Evolutionary conservation across 2,888 invertebrate species (phyloP), one percentile per base, ranked within the genome.

Genomic region (Parthenolecanium corni): DNA sequence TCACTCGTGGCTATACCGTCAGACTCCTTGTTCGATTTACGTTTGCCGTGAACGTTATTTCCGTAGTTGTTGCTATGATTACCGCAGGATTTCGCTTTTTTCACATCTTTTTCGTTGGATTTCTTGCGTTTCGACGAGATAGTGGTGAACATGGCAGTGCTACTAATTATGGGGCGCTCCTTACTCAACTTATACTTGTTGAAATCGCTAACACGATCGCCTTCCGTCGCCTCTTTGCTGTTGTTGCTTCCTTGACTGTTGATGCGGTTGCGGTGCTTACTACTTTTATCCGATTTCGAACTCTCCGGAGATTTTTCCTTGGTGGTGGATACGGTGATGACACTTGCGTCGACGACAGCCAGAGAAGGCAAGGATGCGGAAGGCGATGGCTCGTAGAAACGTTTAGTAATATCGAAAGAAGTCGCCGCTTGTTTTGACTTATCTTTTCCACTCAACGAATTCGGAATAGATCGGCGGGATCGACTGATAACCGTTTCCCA

Each of bases 401-500:
- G 79, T 66, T 84, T 85, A 0, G 83, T 77, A 6, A 68, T 62
- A 46, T 67, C 65, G 57, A 54, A 65, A n/a, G n/a, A n/a, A 9
- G 31, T 9, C 5, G 31, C 31, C 9, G 31, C 9, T 47, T 23
- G 23, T 12, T 53, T 52, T 6, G 20, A 21, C 16, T 53, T 53
- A 9, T 36, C 44, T 36, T 63, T 63, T 1, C 64, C 54, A 20
- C 46, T 64, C 47, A 64, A 54, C 47, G 47, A 42, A n/a, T 49
- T 57, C 52, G 82, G 80, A 71, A 83, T 83, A 1, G 80, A 80
- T 53, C 83, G 78, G 67, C 69, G 77, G 74, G 67, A 67, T 52
- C 62, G 51, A 14, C 85, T 84, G 69, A 89, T 85, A 0, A 94
- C 94, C 0, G 89, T 93, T 66, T 91, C 80, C 94, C 93, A 94